These are phyloP conservation scores for Amniataba percoides DNA, from an alignment of 2,797 vertebrate genomes.

Conservation along the genomic window DNA sequence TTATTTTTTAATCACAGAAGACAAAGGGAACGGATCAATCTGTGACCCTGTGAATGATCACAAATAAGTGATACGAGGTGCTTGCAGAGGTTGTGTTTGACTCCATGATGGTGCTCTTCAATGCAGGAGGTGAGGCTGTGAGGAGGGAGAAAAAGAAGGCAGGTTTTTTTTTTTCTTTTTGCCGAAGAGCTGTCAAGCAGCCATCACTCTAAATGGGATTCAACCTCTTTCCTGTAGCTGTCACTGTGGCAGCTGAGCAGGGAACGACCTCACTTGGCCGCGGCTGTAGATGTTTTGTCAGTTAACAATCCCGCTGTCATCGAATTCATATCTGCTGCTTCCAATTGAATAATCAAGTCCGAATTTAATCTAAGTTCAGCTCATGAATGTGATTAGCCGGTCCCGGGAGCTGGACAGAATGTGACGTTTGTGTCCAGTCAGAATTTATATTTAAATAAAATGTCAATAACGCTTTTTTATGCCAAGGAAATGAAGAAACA, in stretches of 20 bases:
- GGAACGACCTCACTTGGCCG: constrained; percentile 52
- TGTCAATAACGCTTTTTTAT: background rate
- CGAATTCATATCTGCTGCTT: constrained; percentile 39
- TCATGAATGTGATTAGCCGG: constrained; percentile 30
- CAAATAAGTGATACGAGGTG: background rate
- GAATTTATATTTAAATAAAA: constrained; percentile 1
- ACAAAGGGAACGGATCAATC: background rate
- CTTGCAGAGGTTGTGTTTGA: background rate
- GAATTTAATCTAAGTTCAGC: constrained; percentile 23
- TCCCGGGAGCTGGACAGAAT: constrained; percentile 7
- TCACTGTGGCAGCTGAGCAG: constrained; percentile 52
- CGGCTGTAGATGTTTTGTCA: constrained; percentile 30
- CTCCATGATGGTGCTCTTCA: background rate
- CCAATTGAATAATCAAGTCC: constrained; percentile 23
- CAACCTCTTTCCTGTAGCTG: constrained; percentile 56
- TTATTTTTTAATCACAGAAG: background rate
- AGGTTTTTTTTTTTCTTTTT: constrained; percentile 16
- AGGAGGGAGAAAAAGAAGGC: background rate
- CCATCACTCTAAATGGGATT: constrained; percentile 63
- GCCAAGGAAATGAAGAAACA: background rate
- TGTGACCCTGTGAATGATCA: background rate
- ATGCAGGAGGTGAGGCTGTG: constrained; percentile 2
- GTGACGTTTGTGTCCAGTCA: constrained; percentile 13
- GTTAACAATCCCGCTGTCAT: constrained; percentile 52
- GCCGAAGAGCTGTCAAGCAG: constrained; percentile 55